phyloP scores from a whole-genome alignment of 2,888 invertebrate genomes.

The Troides oblongomaculatus region DNA sequence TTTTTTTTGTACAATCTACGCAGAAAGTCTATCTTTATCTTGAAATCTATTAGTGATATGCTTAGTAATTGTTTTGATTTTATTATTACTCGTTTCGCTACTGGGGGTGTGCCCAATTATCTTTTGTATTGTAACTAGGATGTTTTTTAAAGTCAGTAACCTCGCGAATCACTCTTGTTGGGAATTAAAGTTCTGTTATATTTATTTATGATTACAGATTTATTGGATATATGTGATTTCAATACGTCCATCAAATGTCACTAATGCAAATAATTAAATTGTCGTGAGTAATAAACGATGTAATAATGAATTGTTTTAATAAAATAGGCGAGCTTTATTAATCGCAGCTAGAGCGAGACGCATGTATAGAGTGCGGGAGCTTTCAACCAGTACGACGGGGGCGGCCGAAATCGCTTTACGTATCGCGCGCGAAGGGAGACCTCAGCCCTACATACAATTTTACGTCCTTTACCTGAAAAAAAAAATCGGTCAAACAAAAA shows the following conservation, averaged over 20 bases:
- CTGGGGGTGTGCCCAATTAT: too few relatives aligned
- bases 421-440: constrained; percentile 40
- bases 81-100: too few relatives aligned
- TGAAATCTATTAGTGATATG: too few relatives aligned
- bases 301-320: constrained; percentile 27
- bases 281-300: constrained; percentile 20
- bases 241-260: not conserved
- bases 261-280: constrained; percentile 25
- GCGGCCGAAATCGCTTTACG: constrained; percentile 59
- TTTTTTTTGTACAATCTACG: too few relatives aligned
- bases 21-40: too few relatives aligned
- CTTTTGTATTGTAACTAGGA: too few relatives aligned
- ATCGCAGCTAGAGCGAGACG: constrained; percentile 32
- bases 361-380: constrained; percentile 36
- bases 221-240: not conserved
- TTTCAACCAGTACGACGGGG: constrained; percentile 59
- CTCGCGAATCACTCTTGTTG: too few relatives aligned
- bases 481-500: constrained; percentile 39
- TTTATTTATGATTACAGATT: not conserved
- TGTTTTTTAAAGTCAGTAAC: too few relatives aligned
- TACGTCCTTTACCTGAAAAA: constrained; percentile 62
- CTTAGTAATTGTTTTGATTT: too few relatives aligned
- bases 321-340: constrained; percentile 27
- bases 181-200: not conserved
- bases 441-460: constrained; percentile 53